A percentile compares a stretch with the other conserved stretches of the same genome.
phyloP scores from a whole-genome alignment of 2,797 vertebrate species.

The Enteromius treurensis region DNA sequence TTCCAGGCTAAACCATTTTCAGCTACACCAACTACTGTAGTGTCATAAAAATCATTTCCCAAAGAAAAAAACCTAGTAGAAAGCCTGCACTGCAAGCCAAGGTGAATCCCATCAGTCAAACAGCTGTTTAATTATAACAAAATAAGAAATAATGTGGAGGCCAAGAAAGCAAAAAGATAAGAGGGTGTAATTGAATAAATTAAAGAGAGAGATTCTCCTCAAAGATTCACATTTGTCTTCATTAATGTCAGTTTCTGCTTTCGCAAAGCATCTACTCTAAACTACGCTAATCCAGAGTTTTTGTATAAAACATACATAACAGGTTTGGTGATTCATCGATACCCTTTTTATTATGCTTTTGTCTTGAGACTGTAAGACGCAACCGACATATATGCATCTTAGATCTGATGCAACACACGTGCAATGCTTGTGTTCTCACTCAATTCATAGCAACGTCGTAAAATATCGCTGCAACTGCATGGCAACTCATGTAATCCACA shows the following conservation, averaged over 20 bases:
- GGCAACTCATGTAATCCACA: neutral
- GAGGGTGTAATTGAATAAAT: neutral
- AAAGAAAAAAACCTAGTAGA: neutral
- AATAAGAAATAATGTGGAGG: conserved; percentile 2
- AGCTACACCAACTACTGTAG: neutral
- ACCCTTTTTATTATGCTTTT: neutral
- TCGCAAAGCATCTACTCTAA: neutral
- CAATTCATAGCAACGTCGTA: neutral
- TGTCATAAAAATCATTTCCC: neutral
- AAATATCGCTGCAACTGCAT: neutral
- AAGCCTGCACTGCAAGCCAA: neutral
- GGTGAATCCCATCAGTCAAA: conserved; percentile 5
- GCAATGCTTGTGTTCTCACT: conserved; percentile 18
- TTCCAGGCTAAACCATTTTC: neutral
- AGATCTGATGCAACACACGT: conserved; percentile 24
- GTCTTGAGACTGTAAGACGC: neutral
- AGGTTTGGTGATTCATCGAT: neutral
- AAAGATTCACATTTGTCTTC: neutral
- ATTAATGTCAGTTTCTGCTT: conserved; percentile 5
- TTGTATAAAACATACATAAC: neutral
- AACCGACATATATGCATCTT: neutral
- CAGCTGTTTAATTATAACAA: neutral
- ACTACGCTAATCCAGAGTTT: neutral
- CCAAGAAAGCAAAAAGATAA: neutral
- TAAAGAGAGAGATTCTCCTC: neutral